Percentiles rank a stretch among this genome's conserved stretches.
Conservation (phyloP, 35 echinoderm and acorn worm species). For the Heliocidaris tuberculata region DNA sequence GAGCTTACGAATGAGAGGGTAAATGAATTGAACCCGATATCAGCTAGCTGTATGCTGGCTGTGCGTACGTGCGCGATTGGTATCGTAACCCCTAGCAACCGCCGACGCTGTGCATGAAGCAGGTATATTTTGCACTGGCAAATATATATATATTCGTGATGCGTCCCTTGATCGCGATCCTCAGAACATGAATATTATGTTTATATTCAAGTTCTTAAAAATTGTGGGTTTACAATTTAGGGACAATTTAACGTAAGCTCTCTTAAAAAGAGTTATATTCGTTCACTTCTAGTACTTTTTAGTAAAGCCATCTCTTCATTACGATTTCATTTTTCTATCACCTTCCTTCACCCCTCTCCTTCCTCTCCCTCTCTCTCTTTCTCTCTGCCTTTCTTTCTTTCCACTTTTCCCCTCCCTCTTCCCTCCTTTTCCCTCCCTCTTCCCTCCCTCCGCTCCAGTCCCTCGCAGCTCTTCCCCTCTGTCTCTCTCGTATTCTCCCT, state of each 20-base stretch:
- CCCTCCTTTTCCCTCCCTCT: too few species aligned
- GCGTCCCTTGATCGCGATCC: background rate
- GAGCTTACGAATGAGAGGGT: background rate
- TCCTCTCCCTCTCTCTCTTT: background rate
- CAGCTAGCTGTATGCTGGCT: background rate
- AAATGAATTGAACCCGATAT: background rate
- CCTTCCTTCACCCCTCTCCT: background rate
- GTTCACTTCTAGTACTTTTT: too few species aligned
- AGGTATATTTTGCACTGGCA: background rate
- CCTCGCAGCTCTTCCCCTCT: too few species aligned
- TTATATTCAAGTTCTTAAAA: background rate
- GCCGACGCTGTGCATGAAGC: background rate
- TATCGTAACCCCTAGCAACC: conserved; percentile 26
- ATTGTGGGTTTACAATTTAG: too few species aligned
- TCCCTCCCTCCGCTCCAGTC: too few species aligned
- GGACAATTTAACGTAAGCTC: too few species aligned
- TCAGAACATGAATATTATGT: background rate
- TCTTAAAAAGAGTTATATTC: too few species aligned
- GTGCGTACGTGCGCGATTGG: background rate
- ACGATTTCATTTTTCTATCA: background rate
- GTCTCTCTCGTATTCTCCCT: too few species aligned
- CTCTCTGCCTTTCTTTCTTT: background rate
- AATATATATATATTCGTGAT: background rate
- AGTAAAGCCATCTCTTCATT: too few species aligned
- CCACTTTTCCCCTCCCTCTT: background rate